Percentiles rank a stretch among this genome's conserved stretches.
phyloP scores from a whole-genome alignment of 2,888 invertebrate genomes.

The Drosophila subquinaria region DNA sequence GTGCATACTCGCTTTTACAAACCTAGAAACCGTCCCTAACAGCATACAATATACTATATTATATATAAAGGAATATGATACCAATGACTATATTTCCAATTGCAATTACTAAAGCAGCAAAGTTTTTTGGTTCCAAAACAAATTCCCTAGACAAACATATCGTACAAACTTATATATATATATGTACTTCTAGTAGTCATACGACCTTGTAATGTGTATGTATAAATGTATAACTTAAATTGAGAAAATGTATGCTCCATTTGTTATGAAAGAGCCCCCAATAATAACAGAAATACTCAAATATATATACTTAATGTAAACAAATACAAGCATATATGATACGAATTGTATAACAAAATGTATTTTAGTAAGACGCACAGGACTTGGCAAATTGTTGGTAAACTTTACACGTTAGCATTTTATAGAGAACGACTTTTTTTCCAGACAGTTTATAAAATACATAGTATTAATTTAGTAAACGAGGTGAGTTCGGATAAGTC shows the following conservation, averaged over 20 bases:
- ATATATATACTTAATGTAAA: conserved; percentile 35
- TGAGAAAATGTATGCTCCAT: conserved; percentile 30
- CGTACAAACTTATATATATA: conserved; percentile 77
- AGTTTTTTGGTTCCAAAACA: conserved; percentile 42
- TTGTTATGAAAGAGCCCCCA: conserved; percentile 39
- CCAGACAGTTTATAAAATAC: conserved; percentile 57
- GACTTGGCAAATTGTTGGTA: conserved; percentile 67
- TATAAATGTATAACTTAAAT: conserved; percentile 35
- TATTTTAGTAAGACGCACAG: conserved; percentile 78
- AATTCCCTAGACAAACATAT: conserved; percentile 84
- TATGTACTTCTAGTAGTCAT: conserved; percentile 49
- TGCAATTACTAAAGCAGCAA: conserved; percentile 38
- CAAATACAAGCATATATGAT: conserved; percentile 41
- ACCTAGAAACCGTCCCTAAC: conserved; percentile 79
- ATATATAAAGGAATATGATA: conserved; percentile 2
- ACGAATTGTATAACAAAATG: conserved; percentile 39
- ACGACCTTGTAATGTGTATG: conserved; percentile 41
- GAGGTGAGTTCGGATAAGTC: conserved; percentile 68
- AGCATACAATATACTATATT: conserved; percentile 53
- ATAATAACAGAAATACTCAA: conserved; percentile 37
- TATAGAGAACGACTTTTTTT: conserved; percentile 76
- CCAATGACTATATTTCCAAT: conserved; percentile 41
- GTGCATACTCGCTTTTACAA: conserved; percentile 74
- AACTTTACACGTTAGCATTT: conserved; percentile 77
- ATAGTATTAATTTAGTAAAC: conserved; percentile 51